Base-by-base conservation (phyloP, 1,140 invertebrate species). In the Tachypleus tridentatus region DNA sequence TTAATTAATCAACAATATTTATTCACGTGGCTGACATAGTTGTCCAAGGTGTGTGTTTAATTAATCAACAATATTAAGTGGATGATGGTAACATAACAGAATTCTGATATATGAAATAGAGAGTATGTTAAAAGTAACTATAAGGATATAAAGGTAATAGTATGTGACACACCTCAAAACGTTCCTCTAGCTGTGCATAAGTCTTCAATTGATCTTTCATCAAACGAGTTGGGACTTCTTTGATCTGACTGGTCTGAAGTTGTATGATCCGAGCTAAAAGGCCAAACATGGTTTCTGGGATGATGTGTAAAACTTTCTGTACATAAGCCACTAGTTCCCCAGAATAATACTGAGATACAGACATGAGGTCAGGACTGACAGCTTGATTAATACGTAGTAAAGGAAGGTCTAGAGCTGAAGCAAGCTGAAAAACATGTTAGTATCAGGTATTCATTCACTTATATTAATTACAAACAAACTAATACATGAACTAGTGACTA, bases 331-430 rank as follows among this genome's bases (percentile, higher is more conserved):
- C 94, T 5, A 98, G 78, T 77, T 97, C 93, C 61, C 87, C 85
- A 61, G 93, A 97, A 75, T 97, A 98, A 77, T 97, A 97, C 72
- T 94, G 88, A 4, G 93, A 96, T 3, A 98, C 94, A 4, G 91
- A 93, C 5, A 91, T 83, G 53, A 98, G 80, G 78, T 98, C 93
- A 57, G 88, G 85, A 76, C 91, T 94, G 63, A 83, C 84, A 0
- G 93, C 89, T 80, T 97, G 93, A 80, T 95, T 97, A 64, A 98
- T 95, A 62, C 96, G 81, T 65, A 98, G 76, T n/a, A 98, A 76
- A 4, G 95, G 94, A 70, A 93, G 87, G 79, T 98, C 94, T 73
- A 98, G 80, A 3, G 93, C 94, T 69, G 93, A 96, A 5, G 91
- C 89, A 73, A 98, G 79, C 84, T 86, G 69, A 10, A 70, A 75